A percentile compares a stretch with the other conserved stretches of the same genome.
phyloP scores from a whole-genome alignment of 2,888 invertebrate species.

The Amiota communis region DNA sequence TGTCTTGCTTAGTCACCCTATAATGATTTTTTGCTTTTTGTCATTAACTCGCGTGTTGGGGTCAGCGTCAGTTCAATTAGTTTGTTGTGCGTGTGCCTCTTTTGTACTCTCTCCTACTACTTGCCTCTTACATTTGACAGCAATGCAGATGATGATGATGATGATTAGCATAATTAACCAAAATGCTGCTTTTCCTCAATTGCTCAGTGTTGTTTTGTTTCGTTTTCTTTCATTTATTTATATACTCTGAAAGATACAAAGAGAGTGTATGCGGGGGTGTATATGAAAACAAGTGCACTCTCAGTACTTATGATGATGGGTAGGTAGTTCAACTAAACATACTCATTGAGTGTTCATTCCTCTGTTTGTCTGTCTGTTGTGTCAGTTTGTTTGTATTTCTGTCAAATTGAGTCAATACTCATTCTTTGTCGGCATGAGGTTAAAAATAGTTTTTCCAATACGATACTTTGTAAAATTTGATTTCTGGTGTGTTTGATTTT shows the following conservation, averaged over 20 bases:
- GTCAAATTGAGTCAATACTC: not conserved
- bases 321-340: not conserved
- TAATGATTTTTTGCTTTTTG: constrained; percentile 17
- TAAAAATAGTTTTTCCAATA: constrained; percentile 22
- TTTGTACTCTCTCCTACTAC: constrained; percentile 32
- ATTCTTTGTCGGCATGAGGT: constrained; percentile 13
- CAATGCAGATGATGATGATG: constrained; percentile 19
- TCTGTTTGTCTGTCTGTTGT: too few relatives aligned
- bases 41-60: constrained; percentile 46
- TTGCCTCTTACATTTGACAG: not conserved
- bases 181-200: constrained; percentile 33
- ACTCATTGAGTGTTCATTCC: not conserved
- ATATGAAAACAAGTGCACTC: constrained; percentile 7
- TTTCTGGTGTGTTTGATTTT: not conserved
- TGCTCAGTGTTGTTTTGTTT: constrained; percentile 28
- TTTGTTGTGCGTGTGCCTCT: constrained; percentile 20
- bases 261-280: constrained; percentile 3
- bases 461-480: not conserved
- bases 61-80: constrained; percentile 60
- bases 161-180: constrained; percentile 56
- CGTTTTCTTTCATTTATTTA: constrained; percentile 38
- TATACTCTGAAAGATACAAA: constrained; percentile 25
- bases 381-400: not conserved
- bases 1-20: not conserved
- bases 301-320: not conserved